These are phyloP conservation scores for Lepisosteus oculatus DNA, from an alignment of 2,113 vertebrate species.

Conservation along the genomic window DNA sequence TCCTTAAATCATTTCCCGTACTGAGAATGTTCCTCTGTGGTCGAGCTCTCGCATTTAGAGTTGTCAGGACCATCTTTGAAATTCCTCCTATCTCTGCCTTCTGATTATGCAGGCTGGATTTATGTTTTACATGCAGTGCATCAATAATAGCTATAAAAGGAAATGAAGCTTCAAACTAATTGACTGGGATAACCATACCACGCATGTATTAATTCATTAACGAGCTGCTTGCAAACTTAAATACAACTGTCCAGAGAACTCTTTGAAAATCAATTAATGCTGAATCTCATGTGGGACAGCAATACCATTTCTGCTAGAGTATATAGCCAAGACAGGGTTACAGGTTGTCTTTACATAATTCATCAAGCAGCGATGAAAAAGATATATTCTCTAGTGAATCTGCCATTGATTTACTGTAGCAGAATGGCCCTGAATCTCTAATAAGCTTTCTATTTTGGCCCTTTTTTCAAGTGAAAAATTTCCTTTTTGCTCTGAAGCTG, in stretches of 20 bases:
- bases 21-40: no score
- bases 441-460: constrained; percentile 3
- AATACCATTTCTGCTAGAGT: constrained; percentile 4
- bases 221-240: constrained; percentile 2
- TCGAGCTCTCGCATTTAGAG: no score
- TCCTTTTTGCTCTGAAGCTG: not conserved
- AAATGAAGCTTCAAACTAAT: constrained; percentile 16
- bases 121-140: constrained; percentile 12
- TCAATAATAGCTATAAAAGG: constrained; percentile 14
- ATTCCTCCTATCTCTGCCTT: not conserved
- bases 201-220: constrained; percentile 9
- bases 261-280: constrained; percentile 13
- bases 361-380: constrained; percentile 17
- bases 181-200: constrained; percentile 5
- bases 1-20: no score
- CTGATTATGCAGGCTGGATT: constrained; percentile 6
- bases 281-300: constrained; percentile 12
- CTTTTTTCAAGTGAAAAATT: not conserved
- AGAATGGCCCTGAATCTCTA: not conserved
- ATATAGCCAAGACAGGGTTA: constrained; percentile 16
- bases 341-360: constrained; percentile 16
- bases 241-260: constrained; percentile 18
- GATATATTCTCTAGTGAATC: constrained; percentile 9
- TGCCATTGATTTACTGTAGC: constrained; percentile 13
- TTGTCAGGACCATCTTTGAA: no score